phyloP scores from a whole-genome alignment of 1,140 invertebrate genomes.

The Acromyrmex echinatior region DNA sequence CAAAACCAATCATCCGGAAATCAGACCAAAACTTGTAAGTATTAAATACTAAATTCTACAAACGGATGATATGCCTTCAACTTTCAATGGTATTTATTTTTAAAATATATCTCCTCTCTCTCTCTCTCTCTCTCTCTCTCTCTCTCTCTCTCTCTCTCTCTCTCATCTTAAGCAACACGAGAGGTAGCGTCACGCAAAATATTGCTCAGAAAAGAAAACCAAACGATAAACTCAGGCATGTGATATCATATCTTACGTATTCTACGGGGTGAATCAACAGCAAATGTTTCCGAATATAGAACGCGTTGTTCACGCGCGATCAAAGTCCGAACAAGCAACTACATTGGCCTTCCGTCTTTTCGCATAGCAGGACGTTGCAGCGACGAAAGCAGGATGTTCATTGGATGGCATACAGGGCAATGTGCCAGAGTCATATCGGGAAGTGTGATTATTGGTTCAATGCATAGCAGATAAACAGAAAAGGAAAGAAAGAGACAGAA shows the following conservation, averaged over 20 bases:
- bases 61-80: not conserved
- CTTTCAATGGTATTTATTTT: slow-evolving; percentile 1
- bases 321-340: slow-evolving; percentile 32
- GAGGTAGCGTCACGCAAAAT: not conserved
- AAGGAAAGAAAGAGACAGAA: not conserved
- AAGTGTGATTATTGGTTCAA: slow-evolving; percentile 55
- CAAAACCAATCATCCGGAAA: not conserved
- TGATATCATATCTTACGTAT: slow-evolving; percentile 22
- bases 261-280: slow-evolving; percentile 6
- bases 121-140: no score
- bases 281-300: slow-evolving; percentile 38
- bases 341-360: slow-evolving; percentile 26
- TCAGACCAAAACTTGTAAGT: not conserved
- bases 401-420: slow-evolving; percentile 37
- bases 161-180: not conserved
- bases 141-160: no score
- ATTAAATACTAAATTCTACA: not conserved
- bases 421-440: slow-evolving; percentile 43
- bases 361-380: not conserved
- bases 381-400: slow-evolving; percentile 40
- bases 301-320: slow-evolving; percentile 16
- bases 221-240: slow-evolving; percentile 1
- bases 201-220: not conserved
- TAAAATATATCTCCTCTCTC: not conserved
- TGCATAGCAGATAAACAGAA: slow-evolving; percentile 35